A percentile compares a stretch with the other conserved stretches of the same genome.
phyloP scores from a whole-genome alignment of 2,797 vertebrate genomes.

The Darevskia nairensis region DNA sequence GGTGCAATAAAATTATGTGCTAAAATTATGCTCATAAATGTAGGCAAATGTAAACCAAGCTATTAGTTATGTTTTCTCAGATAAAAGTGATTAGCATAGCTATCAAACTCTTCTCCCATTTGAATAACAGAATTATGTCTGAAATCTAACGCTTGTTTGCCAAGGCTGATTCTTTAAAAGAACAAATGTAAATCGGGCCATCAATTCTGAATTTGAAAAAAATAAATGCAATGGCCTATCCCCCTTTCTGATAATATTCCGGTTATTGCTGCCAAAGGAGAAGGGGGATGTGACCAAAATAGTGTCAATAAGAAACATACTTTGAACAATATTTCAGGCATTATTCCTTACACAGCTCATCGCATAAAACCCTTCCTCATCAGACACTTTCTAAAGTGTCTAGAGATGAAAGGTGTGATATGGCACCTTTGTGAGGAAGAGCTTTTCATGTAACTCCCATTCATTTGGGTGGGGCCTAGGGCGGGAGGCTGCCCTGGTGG shows the following conservation, averaged over 20 bases:
- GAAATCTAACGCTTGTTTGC: constrained; percentile 77
- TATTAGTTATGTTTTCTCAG: constrained; percentile 88
- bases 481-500: neutral
- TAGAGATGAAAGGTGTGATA: neutral
- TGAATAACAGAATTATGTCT: constrained; percentile 85
- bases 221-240: constrained; percentile 61
- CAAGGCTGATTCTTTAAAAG: constrained; percentile 72
- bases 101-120: constrained; percentile 85
- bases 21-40: constrained; percentile 88
- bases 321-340: constrained; percentile 65
- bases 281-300: constrained; percentile 61
- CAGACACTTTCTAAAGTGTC: neutral
- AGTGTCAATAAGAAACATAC: constrained; percentile 48
- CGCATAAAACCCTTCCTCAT: constrained; percentile 47
- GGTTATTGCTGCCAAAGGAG: constrained; percentile 51
- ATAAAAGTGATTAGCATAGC: constrained; percentile 89
- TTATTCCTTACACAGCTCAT: constrained; percentile 71
- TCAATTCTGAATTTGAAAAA: constrained; percentile 64
- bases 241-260: constrained; percentile 40
- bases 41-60: constrained; percentile 86
- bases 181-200: constrained; percentile 79
- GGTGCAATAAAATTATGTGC: constrained; percentile 86
- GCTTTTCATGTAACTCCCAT: neutral
- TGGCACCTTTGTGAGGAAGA: neutral
- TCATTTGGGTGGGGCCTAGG: neutral